These are phyloP conservation scores for Scaptomyza parva DNA, from an alignment of 2,888 invertebrate species.

Conservation along the genomic window DNA sequence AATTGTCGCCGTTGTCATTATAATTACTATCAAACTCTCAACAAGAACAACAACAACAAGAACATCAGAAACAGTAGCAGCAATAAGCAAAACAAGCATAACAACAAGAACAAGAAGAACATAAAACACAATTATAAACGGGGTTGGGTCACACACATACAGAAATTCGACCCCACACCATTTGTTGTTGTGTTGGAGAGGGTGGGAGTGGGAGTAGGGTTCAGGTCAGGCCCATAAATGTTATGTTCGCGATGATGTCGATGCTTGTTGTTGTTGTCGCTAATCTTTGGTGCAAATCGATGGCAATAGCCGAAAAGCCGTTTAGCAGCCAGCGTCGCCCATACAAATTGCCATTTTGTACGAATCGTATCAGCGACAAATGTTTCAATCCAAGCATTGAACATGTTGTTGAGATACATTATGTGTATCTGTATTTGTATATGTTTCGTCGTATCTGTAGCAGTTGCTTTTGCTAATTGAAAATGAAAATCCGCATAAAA, in stretches of 20 bases:
- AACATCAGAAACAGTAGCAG: slow-evolving; percentile 25
- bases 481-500: slow-evolving; percentile 60
- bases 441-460: slow-evolving; percentile 23
- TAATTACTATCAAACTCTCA: slow-evolving; percentile 67
- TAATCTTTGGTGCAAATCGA: slow-evolving; percentile 68
- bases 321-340: slow-evolving; percentile 49
- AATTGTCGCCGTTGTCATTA: slow-evolving; percentile 64
- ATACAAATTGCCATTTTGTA: slow-evolving; percentile 74
- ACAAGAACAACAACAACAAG: slow-evolving; percentile 45
- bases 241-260: slow-evolving; percentile 56
- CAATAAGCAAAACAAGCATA: slow-evolving; percentile 16
- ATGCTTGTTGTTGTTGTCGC: slow-evolving; percentile 39
- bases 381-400: slow-evolving; percentile 50
- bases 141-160: slow-evolving; percentile 61
- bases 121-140: slow-evolving; percentile 63
- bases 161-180: slow-evolving; percentile 29
- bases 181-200: slow-evolving; percentile 39
- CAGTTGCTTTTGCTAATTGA: slow-evolving; percentile 51
- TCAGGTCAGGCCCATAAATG: slow-evolving; percentile 80
- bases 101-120: slow-evolving; percentile 25
- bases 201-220: slow-evolving; percentile 32
- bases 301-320: slow-evolving; percentile 63
- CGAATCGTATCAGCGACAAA: slow-evolving; percentile 45
- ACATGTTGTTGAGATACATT: slow-evolving; percentile 35
- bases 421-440: slow-evolving; percentile 33